phyloP scores from a whole-genome alignment of 2,888 invertebrate species.

The Hermaeophaga mercurialis region DNA sequence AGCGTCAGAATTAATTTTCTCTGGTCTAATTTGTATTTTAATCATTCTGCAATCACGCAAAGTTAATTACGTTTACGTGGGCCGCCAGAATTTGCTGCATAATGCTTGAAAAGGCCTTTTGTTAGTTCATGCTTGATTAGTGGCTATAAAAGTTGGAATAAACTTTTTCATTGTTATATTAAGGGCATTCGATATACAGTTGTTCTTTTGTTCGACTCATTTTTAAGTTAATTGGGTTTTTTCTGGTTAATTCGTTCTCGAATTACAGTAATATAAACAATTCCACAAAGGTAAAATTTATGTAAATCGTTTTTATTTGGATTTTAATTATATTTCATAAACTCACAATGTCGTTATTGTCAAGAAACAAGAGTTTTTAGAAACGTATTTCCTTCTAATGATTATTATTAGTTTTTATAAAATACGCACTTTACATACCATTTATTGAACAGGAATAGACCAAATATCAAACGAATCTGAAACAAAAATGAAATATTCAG shows the following conservation, averaged over 20 bases:
- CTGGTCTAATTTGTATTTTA: constrained; percentile 58
- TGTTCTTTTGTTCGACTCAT: constrained; percentile 9
- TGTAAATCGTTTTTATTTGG: too few species aligned
- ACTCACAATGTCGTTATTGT: too few species aligned
- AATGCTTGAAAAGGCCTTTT: constrained; percentile 31
- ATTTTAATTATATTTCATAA: too few species aligned
- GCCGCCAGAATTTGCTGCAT: constrained; percentile 47
- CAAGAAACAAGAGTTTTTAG: too few species aligned
- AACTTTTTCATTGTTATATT: constrained; percentile 24
- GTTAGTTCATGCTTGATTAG: constrained; percentile 39
- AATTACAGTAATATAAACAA: not conserved
- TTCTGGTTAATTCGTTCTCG: not conserved
- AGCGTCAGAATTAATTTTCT: constrained; percentile 55
- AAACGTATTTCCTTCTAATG: too few species aligned
- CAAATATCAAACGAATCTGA: too few species aligned
- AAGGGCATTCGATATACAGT: constrained; percentile 5
- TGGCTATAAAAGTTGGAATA: constrained; percentile 20
- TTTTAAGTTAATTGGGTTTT: constrained; percentile 7
- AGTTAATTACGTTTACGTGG: constrained; percentile 56
- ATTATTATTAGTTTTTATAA: too few species aligned
- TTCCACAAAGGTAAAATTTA: too few species aligned
- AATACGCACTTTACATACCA: too few species aligned
- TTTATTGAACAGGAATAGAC: too few species aligned
- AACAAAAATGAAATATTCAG: too few species aligned
- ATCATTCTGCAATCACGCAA: constrained; percentile 57